These are phyloP conservation scores for Hypselothyrea guttata DNA, from an alignment of 2,888 invertebrate species.

Conservation along the genomic window DNA sequence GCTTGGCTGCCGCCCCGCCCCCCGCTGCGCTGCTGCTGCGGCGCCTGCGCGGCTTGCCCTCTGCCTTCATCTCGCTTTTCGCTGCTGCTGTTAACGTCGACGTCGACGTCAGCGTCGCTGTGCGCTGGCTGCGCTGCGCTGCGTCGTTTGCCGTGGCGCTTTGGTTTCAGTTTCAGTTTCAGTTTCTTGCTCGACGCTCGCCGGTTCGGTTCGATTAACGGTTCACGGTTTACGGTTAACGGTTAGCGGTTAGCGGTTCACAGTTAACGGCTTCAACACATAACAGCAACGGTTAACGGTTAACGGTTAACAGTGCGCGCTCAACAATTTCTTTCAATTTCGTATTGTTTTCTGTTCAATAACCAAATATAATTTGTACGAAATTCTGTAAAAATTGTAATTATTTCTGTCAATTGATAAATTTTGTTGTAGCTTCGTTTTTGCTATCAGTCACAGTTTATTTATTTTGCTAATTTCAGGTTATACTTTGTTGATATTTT, in stretches of 20 bases:
- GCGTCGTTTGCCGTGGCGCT: slow-evolving; percentile 20
- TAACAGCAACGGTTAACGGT: slow-evolving; percentile 4
- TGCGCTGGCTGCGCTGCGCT: slow-evolving; percentile 17
- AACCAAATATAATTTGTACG: slow-evolving; percentile 55
- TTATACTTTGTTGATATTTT: too few species aligned
- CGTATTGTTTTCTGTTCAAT: slow-evolving; percentile 8
- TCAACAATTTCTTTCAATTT: slow-evolving; percentile 5
- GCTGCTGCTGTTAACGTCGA: slow-evolving; percentile 6
- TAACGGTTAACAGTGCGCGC: slow-evolving; percentile 23
- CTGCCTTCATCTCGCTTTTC: slow-evolving; percentile 17
- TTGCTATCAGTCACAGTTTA: not conserved
- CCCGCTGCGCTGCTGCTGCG: slow-evolving; percentile 6
- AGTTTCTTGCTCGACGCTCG: slow-evolving; percentile 72
- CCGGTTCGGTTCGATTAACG: slow-evolving; percentile 69
- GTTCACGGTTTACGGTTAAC: slow-evolving; percentile 17
- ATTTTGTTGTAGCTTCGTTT: slow-evolving; percentile 1
- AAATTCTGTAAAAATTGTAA: slow-evolving; percentile 24
- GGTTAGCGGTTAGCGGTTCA: slow-evolving; percentile 19
- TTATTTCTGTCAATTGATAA: slow-evolving; percentile 22
- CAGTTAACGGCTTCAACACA: not conserved
- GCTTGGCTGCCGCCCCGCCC: not conserved
- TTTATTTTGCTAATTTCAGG: not conserved
- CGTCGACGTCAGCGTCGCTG: slow-evolving; percentile 14
- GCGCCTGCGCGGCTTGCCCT: slow-evolving; percentile 43
- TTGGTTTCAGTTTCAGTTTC: slow-evolving; percentile 65